Evolutionary conservation across 2,888 invertebrate genomes (phyloP).

Genomic region (Leucoptera coffeella): DNA sequence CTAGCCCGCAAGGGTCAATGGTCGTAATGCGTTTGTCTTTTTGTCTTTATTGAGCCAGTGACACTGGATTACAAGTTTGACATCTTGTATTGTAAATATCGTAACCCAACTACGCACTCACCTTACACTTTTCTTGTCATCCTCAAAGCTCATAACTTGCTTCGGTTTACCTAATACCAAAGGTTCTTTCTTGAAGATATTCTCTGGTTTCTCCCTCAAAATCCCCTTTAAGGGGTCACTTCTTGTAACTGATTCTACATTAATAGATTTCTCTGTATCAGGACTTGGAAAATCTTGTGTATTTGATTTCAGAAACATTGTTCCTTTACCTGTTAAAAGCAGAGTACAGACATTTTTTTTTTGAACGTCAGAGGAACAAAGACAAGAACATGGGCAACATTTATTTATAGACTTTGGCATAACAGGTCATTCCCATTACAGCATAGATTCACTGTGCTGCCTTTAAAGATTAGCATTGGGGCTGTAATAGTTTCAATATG

Average conservation of each 20-base stretch:
- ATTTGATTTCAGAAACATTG: slow-evolving; percentile 27
- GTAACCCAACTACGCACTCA: too few species aligned
- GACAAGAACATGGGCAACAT: too few species aligned
- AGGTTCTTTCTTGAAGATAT: slow-evolving; percentile 19
- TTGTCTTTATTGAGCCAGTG: too few species aligned
- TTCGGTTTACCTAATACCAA: slow-evolving; percentile 16
- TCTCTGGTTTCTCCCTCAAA: slow-evolving; percentile 52
- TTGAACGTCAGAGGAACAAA: background rate
- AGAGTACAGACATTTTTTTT: background rate
- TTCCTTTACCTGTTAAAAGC: slow-evolving; percentile 24
- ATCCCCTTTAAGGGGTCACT: slow-evolving; percentile 56
- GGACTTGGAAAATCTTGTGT: slow-evolving; percentile 38
- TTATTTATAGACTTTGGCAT: too few species aligned
- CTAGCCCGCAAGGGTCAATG: too few species aligned
- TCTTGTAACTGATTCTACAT: slow-evolving; percentile 30
- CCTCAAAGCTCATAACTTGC: slow-evolving; percentile 52
- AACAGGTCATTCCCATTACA: too few species aligned
- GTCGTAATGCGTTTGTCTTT: too few species aligned
- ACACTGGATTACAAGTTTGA: too few species aligned
- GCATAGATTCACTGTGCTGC: too few species aligned
- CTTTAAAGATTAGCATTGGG: too few species aligned
- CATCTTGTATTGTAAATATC: too few species aligned
- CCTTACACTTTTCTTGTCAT: slow-evolving; percentile 70
- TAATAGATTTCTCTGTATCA: slow-evolving; percentile 33
- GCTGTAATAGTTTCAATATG: too few species aligned